Evolutionary conservation across 2,797 vertebrate genomes (phyloP), one percentile per base, ranked within the genome.

Genomic region (Xyrichtys novacula): DNA sequence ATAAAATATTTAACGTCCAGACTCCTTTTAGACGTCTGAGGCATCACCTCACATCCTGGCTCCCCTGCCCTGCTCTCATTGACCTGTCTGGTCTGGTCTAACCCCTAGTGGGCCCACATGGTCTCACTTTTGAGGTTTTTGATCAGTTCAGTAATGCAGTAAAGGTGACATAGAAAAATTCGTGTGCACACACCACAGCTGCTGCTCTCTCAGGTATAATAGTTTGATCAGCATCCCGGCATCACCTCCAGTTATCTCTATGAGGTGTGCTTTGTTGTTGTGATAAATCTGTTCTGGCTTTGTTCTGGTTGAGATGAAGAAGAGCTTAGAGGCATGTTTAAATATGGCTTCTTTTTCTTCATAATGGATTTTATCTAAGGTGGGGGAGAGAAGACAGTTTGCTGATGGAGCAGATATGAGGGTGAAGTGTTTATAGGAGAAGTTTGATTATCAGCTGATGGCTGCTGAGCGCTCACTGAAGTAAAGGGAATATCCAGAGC

Each of bases 321-420:
- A 46, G 47, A 67, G 76, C 79, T 84, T 9, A n/a, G 60, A 67
- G 76, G 75, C 73, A 82, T 65, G 56, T 80, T 80, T 79, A 72
- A 78, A 63, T 69, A 32, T 56, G 44, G 39, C 48, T 65, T 61
- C 52, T 47, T 63, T 28, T n/a, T 28, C 43, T 80, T 75, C 47
- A 74, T 70, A 78, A 81, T 75, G 57, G 56, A 65, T 66, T 47
- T 75, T 17, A 64, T 65, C 42, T 15, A 19, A 22, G 39, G n/a
- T n/a, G n/a, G 32, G 64, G 74, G 32, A 53, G 55, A 71, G 66
- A 29, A 63, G 75, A 78, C 58, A 48, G 61, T 83, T 76, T 85
- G 85, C 88, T 88, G 89, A 91, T 78, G 28, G 36, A 53, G 84
- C 73, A 87, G 48, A 88, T 74, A 63, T 52, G 26, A 36, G 12